Percentiles rank a stretch among this genome's conserved stretches.
Evolutionary conservation across 2,113 vertebrate species (phyloP).

Genomic region (Cyprinus carpio): DNA sequence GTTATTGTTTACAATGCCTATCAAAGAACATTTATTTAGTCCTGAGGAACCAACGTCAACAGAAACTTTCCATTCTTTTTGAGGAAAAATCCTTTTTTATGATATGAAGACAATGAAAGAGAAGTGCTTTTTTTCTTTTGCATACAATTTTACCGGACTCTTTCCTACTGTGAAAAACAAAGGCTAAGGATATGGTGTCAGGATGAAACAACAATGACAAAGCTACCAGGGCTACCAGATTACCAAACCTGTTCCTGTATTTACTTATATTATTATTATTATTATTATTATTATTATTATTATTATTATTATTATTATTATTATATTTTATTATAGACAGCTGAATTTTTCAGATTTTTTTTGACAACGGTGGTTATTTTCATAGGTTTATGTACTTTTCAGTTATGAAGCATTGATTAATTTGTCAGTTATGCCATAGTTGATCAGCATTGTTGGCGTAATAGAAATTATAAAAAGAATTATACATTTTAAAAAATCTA

Average conservation of each 20-base stretch:
- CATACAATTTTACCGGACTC: slow-evolving; percentile 45
- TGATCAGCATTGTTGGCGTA: neutral
- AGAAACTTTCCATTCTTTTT: slow-evolving; percentile 48
- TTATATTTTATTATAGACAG: neutral
- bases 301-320: neutral
- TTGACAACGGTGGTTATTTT: neutral
- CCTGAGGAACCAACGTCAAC: slow-evolving; percentile 29
- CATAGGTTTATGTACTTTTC: neutral
- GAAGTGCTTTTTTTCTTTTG: slow-evolving; percentile 36
- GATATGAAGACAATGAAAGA: slow-evolving; percentile 35
- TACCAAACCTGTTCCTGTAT: neutral
- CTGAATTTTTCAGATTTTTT: neutral
- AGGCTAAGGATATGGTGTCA: slow-evolving; percentile 12
- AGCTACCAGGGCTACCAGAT: neutral
- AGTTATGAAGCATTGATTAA: neutral
- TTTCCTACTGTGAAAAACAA: slow-evolving; percentile 50
- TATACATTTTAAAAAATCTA: neutral
- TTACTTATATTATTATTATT: neutral
- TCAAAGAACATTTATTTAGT: slow-evolving; percentile 55
- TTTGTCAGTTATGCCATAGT: neutral
- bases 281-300: neutral
- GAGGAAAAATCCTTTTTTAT: slow-evolving; percentile 23
- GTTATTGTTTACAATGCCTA: slow-evolving; percentile 52
- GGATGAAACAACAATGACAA: slow-evolving; percentile 22
- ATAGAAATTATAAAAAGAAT: neutral